Conservation (phyloP, 2,797 vertebrate species). For the Melanotaenia boesemani region DNA sequence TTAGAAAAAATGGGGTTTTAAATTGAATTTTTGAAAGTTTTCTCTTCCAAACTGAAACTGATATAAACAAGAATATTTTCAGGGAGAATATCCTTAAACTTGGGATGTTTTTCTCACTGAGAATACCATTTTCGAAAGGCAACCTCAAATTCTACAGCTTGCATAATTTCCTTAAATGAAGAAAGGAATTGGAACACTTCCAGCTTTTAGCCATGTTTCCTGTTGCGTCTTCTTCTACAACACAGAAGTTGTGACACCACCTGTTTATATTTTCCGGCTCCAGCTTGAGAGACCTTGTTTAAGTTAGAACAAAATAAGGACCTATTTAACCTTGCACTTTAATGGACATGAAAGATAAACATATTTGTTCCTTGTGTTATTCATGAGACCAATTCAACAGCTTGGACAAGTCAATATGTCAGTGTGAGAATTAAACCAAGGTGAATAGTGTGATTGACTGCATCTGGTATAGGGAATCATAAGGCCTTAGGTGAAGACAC, state of each 20-base stretch:
- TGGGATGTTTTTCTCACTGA: background rate
- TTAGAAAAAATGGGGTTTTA: constrained; percentile 4
- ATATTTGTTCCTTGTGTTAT: constrained; percentile 75
- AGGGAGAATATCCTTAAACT: background rate
- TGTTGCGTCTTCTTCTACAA: constrained; percentile 1
- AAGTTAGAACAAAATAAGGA: constrained; percentile 65
- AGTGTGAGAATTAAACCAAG: constrained; percentile 76
- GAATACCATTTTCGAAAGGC: constrained; percentile 11
- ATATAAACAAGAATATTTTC: constrained; percentile 7
- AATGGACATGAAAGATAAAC: constrained; percentile 69
- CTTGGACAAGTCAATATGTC: constrained; percentile 73
- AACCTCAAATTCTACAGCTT: constrained; percentile 1
- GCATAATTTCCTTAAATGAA: background rate
- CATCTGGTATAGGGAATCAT: constrained; percentile 51
- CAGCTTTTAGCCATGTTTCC: constrained; percentile 4
- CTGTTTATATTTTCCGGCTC: constrained; percentile 35
- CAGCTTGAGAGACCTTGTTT: constrained; percentile 52
- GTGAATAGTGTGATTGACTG: constrained; percentile 74
- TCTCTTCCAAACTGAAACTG: constrained; percentile 2
- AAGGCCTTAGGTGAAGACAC: constrained; percentile 59
- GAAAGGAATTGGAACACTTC: background rate
- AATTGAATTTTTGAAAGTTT: background rate
- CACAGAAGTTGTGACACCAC: constrained; percentile 24
- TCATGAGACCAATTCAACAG: constrained; percentile 72
- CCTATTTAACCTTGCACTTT: constrained; percentile 67